Conservation (phyloP, 1,140 invertebrate species). For the Atta texana region DNA sequence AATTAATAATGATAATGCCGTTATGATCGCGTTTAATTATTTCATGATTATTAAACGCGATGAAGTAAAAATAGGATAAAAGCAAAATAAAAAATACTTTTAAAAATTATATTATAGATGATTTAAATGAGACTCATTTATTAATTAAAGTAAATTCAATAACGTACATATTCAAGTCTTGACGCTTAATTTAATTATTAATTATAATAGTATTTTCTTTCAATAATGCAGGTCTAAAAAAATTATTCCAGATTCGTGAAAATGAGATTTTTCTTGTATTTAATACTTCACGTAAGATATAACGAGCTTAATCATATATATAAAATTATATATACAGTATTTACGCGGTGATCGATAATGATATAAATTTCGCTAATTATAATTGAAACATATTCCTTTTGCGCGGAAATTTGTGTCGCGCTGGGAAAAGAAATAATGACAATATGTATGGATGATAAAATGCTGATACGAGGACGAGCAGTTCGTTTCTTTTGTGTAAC, state of each 20-base stretch:
- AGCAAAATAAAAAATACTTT: neutral
- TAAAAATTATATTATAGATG: neutral
- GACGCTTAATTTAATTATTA: neutral
- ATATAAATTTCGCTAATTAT: constrained; percentile 18
- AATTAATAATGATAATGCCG: constrained; percentile 24
- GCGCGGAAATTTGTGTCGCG: constrained; percentile 54
- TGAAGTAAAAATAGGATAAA: neutral
- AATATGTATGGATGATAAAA: constrained; percentile 56
- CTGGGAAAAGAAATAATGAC: constrained; percentile 58
- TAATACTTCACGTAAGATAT: neutral
- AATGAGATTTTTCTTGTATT: neutral
- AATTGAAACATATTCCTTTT: constrained; percentile 50
- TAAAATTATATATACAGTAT: constrained; percentile 27
- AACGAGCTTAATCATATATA: neutral
- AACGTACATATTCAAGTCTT: neutral
- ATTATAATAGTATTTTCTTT: too few species aligned
- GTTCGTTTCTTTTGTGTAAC: constrained; percentile 54
- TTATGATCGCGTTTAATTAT: neutral
- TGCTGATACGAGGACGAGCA: constrained; percentile 53
- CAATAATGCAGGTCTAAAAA: neutral
- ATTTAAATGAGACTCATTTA: neutral
- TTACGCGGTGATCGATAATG: constrained; percentile 34
- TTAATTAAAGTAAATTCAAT: neutral
- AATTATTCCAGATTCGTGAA: neutral
- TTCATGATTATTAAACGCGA: constrained; percentile 8